Evolutionary conservation across 2,888 invertebrate species (phyloP), one percentile per base, ranked within the genome.

Genomic region (Apotomis turbidana): DNA sequence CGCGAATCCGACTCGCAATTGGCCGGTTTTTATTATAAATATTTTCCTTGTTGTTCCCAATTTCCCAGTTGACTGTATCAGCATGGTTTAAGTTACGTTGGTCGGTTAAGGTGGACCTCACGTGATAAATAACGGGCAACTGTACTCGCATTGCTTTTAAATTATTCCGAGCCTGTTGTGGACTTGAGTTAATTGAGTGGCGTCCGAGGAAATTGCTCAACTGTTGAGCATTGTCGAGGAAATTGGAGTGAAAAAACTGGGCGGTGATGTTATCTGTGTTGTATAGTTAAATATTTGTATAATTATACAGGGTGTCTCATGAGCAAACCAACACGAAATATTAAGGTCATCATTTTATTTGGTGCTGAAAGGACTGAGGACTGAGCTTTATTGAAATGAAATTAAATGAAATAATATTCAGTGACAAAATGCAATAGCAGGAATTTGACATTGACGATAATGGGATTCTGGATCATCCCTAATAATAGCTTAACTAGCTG

Each of bases 141-240:
- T 46, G 55, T 27, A n/a, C 38, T 59, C 68, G 51, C 38, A 10
- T 49, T 41, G 60, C 52, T 49, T 15, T 49, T 68, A 52, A 68
- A 68, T 68, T 60, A 68, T 68, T 68, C 51, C 15, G 41, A n/a
- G 57, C 44, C 38, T 41, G 27, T 68, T 68, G 60, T 60, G 52
- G 52, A 59, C 52, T 54, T 27, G n/a, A 60, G 68, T 60, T 68
- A 68, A 68, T 68, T 68, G 59, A 52, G 52, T 44, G 51, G 27
- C 44, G 59, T 52, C 12, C 58, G 38, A 58, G 38, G n/a, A 57
- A 36, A 57, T 36, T 36, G 9, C 49, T 36, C 57, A 57, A 38
- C 38, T 38, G 38, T 38, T 49, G 49, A 8, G 38, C 12, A 3
- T 58, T 58, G 38, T 58, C 36, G 5, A 2, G 38, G 58, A 38